These are phyloP conservation scores for Andrena marginata DNA, from an alignment of 2,888 invertebrate species.

Conservation along the genomic window DNA sequence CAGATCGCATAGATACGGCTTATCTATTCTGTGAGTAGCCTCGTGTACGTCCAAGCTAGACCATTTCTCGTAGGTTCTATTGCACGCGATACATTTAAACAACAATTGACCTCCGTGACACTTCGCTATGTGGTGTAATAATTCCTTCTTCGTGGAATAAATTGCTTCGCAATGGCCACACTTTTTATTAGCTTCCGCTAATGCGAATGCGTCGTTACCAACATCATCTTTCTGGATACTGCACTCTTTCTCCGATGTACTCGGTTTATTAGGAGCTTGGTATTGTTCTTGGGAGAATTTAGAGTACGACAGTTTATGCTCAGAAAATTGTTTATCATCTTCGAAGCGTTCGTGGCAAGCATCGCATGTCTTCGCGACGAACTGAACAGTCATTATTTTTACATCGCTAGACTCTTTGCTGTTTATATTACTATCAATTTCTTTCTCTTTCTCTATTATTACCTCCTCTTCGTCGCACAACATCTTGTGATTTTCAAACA, in stretches of 20 bases:
- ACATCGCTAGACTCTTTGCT: constrained; percentile 1
- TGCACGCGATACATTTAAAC: constrained; percentile 77
- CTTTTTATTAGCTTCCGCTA: constrained; percentile 40
- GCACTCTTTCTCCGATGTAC: not conserved
- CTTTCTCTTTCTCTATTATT: constrained; percentile 21
- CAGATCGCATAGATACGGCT: constrained; percentile 81
- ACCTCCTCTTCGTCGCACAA: constrained; percentile 47
- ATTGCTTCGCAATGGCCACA: constrained; percentile 75
- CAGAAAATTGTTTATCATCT: constrained; percentile 32
- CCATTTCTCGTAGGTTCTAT: constrained; percentile 78
- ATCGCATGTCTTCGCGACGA: not conserved
- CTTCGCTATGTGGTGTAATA: constrained; percentile 75
- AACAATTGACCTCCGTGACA: constrained; percentile 70
- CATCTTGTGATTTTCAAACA: constrained; percentile 68
- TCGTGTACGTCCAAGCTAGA: constrained; percentile 80
- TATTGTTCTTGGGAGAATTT: not conserved
- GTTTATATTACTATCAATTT: constrained; percentile 15
- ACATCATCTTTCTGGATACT: constrained; percentile 10
- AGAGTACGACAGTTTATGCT: constrained; percentile 29
- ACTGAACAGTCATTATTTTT: constrained; percentile 14
- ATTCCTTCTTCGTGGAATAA: constrained; percentile 70
- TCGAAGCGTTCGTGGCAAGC: constrained; percentile 25
- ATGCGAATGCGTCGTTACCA: not conserved
- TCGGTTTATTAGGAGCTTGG: not conserved
- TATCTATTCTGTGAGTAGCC: constrained; percentile 79